Evolutionary conservation across 2,888 invertebrate genomes (phyloP).

Genomic region (Digitonthophagus gazella): DNA sequence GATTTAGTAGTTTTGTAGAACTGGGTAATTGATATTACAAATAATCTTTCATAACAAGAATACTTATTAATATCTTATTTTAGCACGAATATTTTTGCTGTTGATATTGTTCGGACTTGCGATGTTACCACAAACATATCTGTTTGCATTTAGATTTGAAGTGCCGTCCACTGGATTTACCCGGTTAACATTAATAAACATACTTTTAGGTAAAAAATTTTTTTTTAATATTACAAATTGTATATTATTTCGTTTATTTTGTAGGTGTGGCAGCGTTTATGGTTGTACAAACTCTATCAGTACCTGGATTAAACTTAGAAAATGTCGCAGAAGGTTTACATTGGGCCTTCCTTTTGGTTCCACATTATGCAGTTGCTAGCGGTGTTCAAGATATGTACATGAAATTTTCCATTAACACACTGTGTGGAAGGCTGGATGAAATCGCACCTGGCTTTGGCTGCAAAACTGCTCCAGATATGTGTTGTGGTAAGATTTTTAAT

Average conservation of each 20-base stretch:
- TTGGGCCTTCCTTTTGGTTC: conserved; percentile 67
- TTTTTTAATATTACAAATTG: neutral
- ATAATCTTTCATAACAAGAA: neutral
- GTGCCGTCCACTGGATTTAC: conserved; percentile 76
- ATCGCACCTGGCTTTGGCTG: neutral
- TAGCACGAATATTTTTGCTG: conserved; percentile 62
- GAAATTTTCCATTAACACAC: conserved; percentile 25
- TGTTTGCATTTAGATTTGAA: conserved; percentile 66
- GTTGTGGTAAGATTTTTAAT: conserved; percentile 2
- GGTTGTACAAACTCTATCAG: conserved; percentile 65
- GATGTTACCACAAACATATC: conserved; percentile 71
- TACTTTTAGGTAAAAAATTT: conserved; percentile 62
- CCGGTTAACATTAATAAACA: conserved; percentile 67
- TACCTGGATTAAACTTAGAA: conserved; percentile 59
- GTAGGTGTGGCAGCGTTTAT: conserved; percentile 71
- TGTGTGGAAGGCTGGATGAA: conserved; percentile 22
- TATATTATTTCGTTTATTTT: conserved; percentile 26
- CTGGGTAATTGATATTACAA: conserved; percentile 51
- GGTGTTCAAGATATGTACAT: conserved; percentile 47
- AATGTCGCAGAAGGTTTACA: conserved; percentile 62
- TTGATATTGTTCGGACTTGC: conserved; percentile 69
- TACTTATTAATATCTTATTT: conserved; percentile 34
- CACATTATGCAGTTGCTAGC: conserved; percentile 64
- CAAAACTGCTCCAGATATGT: neutral
- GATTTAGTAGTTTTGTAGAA: conserved; percentile 55